Base-by-base conservation (phyloP, 1,140 invertebrate genomes). In the Marisa cornuarietis region DNA sequence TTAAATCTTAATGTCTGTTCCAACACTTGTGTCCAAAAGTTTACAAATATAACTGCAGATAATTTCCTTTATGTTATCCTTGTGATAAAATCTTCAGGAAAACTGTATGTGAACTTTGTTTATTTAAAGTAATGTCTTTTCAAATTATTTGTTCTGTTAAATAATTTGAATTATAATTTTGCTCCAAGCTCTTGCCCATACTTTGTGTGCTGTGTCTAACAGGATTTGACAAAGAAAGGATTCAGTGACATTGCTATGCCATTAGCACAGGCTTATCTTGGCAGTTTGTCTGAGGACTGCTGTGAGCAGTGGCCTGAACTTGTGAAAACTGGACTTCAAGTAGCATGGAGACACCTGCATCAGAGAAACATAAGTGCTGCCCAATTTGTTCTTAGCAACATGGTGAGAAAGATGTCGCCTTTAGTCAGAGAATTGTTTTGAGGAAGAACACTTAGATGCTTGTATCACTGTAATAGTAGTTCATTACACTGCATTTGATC, bases 181-280 rank as follows among this genome's bases (percentile, higher is more conserved):
- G 62, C n/a, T 18, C 18, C 3, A 63, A n/a, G 62, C 3, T 20
- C n/a, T 7, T 63, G 62, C n/a, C 62, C 18, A n/a, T 63, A 7
- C 20, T 26, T 54, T 75, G 49, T 22, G 14, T 66, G 24, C 26
- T 51, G 20, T 79, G 26, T 72, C 66, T 82, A 77, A 16, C 81
- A 89, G 88, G 85, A 81, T 42, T 81, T 82, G 10, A 79, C 86
- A 42, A 83, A 87, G 76, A 82, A 83, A 68, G 85, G 83, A 22
- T 81, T 85, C 7, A 68, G 80, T 24, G 73, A 82, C 52, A 87
- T 87, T 54, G 69, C 74, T 24, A 71, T 89, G n/a, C 84, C 83
- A 16, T 54, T 77, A 5, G n/a, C 88, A 42, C 88, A 89, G 79
- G 74, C 79, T 20, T 83, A 85, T 26, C 79, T 87, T 20, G 11